phyloP scores from a whole-genome alignment of 2,113 vertebrate genomes.

The Diadophis punctatus region DNA sequence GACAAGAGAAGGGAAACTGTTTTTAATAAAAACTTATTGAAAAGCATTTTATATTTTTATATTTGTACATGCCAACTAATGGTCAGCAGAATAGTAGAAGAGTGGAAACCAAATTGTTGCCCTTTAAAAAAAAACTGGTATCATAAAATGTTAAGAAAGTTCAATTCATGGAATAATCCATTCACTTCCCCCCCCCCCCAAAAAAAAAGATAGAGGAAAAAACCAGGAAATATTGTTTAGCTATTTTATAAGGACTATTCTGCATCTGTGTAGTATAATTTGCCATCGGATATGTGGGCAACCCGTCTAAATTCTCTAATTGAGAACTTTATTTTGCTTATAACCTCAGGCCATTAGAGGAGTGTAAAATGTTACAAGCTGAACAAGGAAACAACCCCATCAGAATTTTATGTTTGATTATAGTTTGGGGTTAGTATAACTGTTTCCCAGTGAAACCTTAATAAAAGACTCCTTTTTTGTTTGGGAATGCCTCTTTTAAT shows the following conservation, averaged over 20 bases:
- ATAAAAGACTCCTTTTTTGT: constrained; percentile 63
- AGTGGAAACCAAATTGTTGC: constrained; percentile 69
- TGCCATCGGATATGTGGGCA: constrained; percentile 80
- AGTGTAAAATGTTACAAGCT: constrained; percentile 78
- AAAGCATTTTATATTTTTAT: constrained; percentile 42
- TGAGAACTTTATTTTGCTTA: constrained; percentile 80
- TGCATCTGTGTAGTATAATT: constrained; percentile 77
- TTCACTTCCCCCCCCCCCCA: constrained; percentile 25
- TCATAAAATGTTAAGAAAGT: constrained; percentile 63
- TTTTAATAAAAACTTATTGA: constrained; percentile 47
- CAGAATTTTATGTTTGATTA: constrained; percentile 77
- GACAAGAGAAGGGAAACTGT: constrained; percentile 19
- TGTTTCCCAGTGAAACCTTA: constrained; percentile 72
- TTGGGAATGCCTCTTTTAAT: constrained; percentile 68
- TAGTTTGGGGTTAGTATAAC: constrained; percentile 65
- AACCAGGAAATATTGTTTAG: constrained; percentile 75
- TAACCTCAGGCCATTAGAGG: constrained; percentile 78
- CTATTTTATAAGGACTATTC: constrained; percentile 73
- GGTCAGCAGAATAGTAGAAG: constrained; percentile 58
- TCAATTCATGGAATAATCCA: constrained; percentile 71
- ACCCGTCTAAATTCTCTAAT: constrained; percentile 79
- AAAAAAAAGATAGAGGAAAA: background rate
- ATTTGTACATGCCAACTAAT: constrained; percentile 59
- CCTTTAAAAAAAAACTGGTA: constrained; percentile 52
- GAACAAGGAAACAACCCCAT: constrained; percentile 79